Conservation (phyloP, 2,797 vertebrate species). For the Mormyrops attenuatus region DNA sequence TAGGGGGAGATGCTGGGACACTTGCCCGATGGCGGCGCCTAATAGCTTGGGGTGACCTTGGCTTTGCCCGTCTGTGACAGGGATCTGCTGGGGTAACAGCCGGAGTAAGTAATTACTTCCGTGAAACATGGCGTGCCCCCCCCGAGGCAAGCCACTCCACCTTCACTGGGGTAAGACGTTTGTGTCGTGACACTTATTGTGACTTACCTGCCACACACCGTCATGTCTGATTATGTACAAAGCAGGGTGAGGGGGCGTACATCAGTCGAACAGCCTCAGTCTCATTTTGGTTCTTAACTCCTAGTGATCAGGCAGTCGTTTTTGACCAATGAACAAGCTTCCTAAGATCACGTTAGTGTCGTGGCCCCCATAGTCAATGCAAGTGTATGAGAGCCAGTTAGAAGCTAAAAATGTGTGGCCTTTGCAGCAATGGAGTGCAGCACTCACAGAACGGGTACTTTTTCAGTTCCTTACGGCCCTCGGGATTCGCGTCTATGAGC, state of each 20-base stretch:
- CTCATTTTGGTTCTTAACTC: not conserved
- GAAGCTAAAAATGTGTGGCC: not conserved
- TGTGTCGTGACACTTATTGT: not conserved
- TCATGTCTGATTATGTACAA: not conserved
- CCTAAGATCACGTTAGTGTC: not conserved
- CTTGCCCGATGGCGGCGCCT: not conserved
- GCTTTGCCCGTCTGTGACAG: not conserved
- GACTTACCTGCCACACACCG: not conserved
- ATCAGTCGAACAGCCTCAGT: not conserved
- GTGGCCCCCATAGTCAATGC: not conserved
- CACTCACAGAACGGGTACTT: not conserved
- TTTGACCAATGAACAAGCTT: not conserved
- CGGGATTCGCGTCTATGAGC: not conserved
- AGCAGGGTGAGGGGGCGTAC: not conserved
- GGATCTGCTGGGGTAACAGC: not conserved
- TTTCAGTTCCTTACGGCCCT: not conserved
- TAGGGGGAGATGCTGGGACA: not conserved
- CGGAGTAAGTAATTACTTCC: conserved; percentile 9
- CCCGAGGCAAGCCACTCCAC: not conserved
- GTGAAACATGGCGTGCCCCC: not conserved
- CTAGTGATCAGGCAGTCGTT: not conserved
- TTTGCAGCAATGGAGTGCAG: not conserved
- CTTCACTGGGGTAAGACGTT: not conserved
- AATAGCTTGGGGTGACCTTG: not conserved
- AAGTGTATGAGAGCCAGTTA: not conserved